Evolutionary conservation across 92 coral and sea anemone species (phyloP).

Genomic region (Blastomussa wellsi): DNA sequence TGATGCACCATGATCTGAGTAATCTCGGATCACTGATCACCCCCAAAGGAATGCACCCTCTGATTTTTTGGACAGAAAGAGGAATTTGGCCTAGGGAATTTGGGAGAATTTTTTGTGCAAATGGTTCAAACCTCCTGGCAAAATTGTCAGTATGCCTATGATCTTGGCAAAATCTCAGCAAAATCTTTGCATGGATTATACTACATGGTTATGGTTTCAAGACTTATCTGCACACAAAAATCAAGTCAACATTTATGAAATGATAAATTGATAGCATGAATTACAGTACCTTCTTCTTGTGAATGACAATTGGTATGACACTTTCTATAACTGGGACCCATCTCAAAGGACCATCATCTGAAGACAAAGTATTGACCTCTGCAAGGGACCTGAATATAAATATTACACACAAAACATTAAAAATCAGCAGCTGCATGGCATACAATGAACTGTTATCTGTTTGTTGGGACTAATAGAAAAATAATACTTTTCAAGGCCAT

Average conservation of each 20-base stretch:
- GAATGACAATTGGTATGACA: constrained; percentile 83
- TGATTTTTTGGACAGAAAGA: no score
- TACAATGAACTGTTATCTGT: background rate
- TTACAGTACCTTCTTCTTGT: constrained; percentile 73
- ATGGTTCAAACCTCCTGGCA: no score
- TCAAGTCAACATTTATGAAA: background rate
- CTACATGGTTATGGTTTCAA: background rate
- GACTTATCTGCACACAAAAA: background rate
- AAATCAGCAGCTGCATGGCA: background rate
- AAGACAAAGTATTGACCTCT: constrained; percentile 89
- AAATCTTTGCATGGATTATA: no score
- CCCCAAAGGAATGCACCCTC: no score
- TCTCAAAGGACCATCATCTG: constrained; percentile 86
- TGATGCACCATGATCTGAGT: no score
- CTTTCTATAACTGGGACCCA: constrained; percentile 96
- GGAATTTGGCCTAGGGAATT: no score
- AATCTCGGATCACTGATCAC: no score
- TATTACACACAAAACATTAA: background rate
- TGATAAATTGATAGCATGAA: background rate
- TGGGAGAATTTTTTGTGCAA: no score
- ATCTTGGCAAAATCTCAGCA: no score
- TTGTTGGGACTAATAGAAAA: background rate
- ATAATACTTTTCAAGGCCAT: no score
- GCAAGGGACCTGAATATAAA: constrained; percentile 75
- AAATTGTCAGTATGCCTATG: no score